Conservation (phyloP, 2,797 vertebrate genomes). For the Petrocephalus schoutedeni region DNA sequence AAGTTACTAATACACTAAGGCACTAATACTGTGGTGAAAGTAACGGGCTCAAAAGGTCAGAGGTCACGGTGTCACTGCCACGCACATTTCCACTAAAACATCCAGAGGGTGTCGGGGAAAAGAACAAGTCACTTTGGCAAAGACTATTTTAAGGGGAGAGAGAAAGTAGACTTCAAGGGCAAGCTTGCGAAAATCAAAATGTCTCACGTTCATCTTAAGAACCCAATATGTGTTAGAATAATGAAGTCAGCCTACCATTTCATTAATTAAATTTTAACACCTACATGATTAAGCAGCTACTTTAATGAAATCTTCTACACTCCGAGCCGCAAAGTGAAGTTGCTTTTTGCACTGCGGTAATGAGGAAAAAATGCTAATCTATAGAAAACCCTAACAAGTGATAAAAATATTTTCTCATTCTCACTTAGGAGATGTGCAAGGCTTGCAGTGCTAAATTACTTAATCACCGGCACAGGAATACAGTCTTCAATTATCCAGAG, state of each 20-base stretch:
- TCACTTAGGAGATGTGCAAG: conserved; percentile 45
- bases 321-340: conserved; percentile 60
- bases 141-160: conserved; percentile 27
- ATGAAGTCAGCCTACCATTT: conserved; percentile 65
- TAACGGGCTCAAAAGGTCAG: background rate
- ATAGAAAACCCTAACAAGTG: conserved; percentile 54
- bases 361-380: conserved; percentile 60
- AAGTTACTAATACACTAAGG: background rate
- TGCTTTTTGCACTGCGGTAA: conserved; percentile 59
- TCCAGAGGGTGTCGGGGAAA: conserved; percentile 34
- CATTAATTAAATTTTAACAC: conserved; percentile 81
- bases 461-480: background rate
- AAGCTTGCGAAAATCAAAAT: conserved; percentile 36
- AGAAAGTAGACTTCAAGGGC: conserved; percentile 37
- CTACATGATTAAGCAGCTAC: conserved; percentile 72
- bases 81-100: background rate
- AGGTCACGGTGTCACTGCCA: conserved; percentile 29
- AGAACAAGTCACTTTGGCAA: conserved; percentile 39
- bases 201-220: conserved; percentile 44
- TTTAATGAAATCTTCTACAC: conserved; percentile 72
- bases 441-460: conserved; percentile 26
- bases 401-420: conserved; percentile 51
- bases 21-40: background rate
- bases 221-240: conserved; percentile 64
- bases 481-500: background rate